Percentiles rank a stretch among this genome's conserved stretches.
These are phyloP conservation scores for Hyppa rectilinea DNA, from an alignment of 2,888 invertebrate species.

Conservation along the genomic window DNA sequence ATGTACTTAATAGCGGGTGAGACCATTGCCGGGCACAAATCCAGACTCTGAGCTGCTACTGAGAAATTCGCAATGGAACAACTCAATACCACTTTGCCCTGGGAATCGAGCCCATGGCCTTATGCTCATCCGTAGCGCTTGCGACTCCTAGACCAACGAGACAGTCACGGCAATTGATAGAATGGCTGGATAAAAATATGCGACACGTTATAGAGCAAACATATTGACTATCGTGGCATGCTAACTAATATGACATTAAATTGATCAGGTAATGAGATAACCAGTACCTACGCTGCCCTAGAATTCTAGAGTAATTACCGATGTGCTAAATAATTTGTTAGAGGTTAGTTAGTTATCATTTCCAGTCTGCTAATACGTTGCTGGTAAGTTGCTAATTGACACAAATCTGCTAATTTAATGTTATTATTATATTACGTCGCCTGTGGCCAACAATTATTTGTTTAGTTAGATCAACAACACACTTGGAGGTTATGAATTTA, in stretches of 20 bases:
- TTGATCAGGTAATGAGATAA: constrained; percentile 4
- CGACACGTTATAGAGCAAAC: constrained; percentile 2
- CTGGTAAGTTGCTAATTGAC: constrained; percentile 6
- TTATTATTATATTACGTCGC: constrained; percentile 8
- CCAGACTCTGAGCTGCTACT: too few species aligned
- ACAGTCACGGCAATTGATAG: too few species aligned
- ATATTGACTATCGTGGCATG: constrained; percentile 17
- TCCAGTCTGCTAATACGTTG: constrained; percentile 7
- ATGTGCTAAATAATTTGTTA: constrained; percentile 39
- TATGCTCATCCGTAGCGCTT: too few species aligned
- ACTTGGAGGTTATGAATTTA: constrained; percentile 3
- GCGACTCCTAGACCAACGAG: too few species aligned
- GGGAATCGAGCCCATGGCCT: too few species aligned
- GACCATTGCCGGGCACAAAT: too few species aligned
- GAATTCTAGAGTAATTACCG: constrained; percentile 37
- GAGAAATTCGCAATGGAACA: too few species aligned
- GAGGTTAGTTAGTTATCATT: constrained; percentile 31
- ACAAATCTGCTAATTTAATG: constrained; percentile 9
- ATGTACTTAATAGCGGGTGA: too few species aligned
- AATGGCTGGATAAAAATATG: neutral
- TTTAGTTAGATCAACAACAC: constrained; percentile 7
- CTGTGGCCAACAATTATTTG: neutral
- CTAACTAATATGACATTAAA: constrained; percentile 11
- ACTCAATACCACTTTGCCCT: too few species aligned
- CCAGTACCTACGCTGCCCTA: constrained; percentile 36